Conservation (phyloP, 2,888 invertebrate genomes). For the Lymantria dispar region DNA sequence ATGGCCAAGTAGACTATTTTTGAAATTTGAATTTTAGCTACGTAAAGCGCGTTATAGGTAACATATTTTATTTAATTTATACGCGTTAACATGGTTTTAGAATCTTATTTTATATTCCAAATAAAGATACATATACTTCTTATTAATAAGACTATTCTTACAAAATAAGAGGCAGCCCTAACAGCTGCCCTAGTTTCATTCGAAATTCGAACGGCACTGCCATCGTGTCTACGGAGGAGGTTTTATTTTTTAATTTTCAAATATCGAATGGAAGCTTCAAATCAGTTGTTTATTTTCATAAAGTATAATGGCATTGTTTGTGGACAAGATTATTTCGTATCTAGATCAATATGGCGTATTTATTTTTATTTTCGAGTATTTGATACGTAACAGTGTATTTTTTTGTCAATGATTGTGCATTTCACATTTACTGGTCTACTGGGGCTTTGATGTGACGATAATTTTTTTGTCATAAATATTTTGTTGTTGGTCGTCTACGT, state of each 20-base stretch:
- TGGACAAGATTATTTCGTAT: slow-evolving; percentile 66
- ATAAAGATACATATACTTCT: background rate
- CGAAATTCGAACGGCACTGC: slow-evolving; percentile 58
- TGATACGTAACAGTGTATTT: slow-evolving; percentile 43
- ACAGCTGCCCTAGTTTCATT: slow-evolving; percentile 55
- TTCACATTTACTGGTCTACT: slow-evolving; percentile 34
- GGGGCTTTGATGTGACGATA: slow-evolving; percentile 36
- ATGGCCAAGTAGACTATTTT: no score
- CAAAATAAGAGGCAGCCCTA: slow-evolving; percentile 45
- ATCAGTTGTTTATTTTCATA: slow-evolving; percentile 64
- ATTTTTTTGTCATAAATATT: slow-evolving; percentile 30
- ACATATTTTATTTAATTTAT: no score
- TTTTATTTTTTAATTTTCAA: slow-evolving; percentile 63
- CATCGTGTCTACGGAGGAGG: slow-evolving; percentile 52
- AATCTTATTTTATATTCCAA: background rate
- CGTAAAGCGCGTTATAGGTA: no score
- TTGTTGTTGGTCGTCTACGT: slow-evolving; percentile 8
- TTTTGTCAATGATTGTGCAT: slow-evolving; percentile 60
- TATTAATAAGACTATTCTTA: background rate
- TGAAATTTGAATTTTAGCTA: no score
- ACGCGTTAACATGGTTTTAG: background rate
- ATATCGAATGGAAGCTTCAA: slow-evolving; percentile 54
- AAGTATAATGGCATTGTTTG: slow-evolving; percentile 76
- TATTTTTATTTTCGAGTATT: slow-evolving; percentile 56
- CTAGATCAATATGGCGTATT: slow-evolving; percentile 59